Evolutionary conservation across 2,113 vertebrate genomes (phyloP).

Genomic region (Carlito syrichta): DNA sequence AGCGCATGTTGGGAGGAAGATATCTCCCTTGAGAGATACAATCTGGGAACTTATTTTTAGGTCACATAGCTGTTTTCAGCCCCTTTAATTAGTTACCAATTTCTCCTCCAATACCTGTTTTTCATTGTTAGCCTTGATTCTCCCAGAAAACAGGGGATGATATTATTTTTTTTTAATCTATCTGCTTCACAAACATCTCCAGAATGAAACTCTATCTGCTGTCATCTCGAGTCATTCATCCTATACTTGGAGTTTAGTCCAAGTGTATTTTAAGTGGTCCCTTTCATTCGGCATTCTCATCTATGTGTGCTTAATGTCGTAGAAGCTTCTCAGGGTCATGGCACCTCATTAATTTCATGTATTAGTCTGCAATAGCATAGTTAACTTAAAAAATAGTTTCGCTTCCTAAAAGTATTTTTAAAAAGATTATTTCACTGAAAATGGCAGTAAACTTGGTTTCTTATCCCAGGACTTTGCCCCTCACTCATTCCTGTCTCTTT

Average conservation of each 20-base stretch:
- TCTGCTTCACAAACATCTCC: background rate
- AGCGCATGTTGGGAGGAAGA: background rate
- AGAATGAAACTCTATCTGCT: background rate
- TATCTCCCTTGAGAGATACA: background rate
- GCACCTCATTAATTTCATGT: background rate
- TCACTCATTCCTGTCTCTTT: background rate
- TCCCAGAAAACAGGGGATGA: constrained; percentile 3
- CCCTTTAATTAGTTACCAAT: background rate
- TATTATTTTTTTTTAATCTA: background rate
- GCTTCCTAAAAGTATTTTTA: constrained; percentile 2
- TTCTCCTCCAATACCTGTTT: background rate
- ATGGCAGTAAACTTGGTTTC: background rate
- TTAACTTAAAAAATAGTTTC: background rate
- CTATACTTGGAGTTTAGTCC: background rate
- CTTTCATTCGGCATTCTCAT: background rate
- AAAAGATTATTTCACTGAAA: background rate
- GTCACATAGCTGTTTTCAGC: background rate
- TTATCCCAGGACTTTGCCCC: background rate
- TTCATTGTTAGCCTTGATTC: background rate
- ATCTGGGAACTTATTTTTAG: background rate
- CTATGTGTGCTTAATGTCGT: background rate
- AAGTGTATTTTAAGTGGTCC: background rate
- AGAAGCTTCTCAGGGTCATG: background rate
- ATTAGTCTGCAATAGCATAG: background rate
- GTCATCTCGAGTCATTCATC: background rate